Base-by-base conservation (phyloP, 2,797 vertebrate genomes). In the Phataginus tetradactyla region DNA sequence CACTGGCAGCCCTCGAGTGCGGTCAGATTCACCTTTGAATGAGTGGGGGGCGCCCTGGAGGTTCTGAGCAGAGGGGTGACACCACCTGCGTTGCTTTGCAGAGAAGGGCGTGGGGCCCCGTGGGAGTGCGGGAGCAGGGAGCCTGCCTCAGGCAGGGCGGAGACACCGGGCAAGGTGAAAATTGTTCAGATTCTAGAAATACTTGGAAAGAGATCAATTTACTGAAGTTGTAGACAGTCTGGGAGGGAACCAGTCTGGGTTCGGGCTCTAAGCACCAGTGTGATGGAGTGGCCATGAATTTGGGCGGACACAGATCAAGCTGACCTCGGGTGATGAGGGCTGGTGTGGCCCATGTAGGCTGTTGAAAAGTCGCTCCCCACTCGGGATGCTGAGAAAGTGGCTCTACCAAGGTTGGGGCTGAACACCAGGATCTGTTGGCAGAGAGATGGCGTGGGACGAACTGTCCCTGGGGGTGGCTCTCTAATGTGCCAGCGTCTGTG, bases 31-130 rank as follows among this genome's bases (percentile, higher is more conserved):
- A 42, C 29, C 71, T 71, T 4, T 6, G 51, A 23, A 45, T 32
- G 51, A 25, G 7, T 14, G 57, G 51, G 71, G 45, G 10, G 61
- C 32, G 45, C 80, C 25, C 14, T 0, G 25, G 59, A 32, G 49
- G 15, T 42, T 34, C 27, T 4, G 27, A 29, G 42, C 34, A 25
- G 53, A 63, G 45, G 63, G 34, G 23, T 6, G 17, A 59, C 14
- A 20, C 10, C 39, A 21, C 4, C 0, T 3, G 1, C 49, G n/a
- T 27, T 0, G 1, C 57, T 66, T 68, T 3, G 0, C 55, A 11
- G 20, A 64, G 55, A 14, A 3, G 1, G 29, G 2, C 17, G 10
- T 11, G 55, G n/a, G n/a, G 61, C 27, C 18, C 2, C 0, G 0
- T 4, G 9, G 29, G 34, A 29, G 69, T 49, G 55, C 2, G 3